Evolutionary conservation across 2,113 vertebrate species (phyloP).

Genomic region (Brachypteracias leptosomus): DNA sequence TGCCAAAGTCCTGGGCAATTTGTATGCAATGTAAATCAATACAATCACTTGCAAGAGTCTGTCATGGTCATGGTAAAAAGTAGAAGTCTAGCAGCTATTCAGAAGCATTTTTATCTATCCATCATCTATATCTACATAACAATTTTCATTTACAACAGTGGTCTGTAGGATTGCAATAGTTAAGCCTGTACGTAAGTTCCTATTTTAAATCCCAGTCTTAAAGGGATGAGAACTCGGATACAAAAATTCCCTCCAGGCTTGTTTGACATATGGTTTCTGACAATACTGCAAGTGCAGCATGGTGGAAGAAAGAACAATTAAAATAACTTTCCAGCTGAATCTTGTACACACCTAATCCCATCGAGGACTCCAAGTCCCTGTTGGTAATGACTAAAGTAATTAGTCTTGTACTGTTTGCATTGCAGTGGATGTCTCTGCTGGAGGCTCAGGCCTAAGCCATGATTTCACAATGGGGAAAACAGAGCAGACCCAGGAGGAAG

Average conservation of each 20-base stretch:
- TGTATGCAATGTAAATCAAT: conserved; percentile 68
- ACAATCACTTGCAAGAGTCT: conserved; percentile 55
- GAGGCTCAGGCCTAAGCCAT: neutral
- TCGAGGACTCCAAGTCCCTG: neutral
- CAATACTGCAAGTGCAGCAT: neutral
- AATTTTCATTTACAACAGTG: neutral
- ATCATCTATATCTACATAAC: neutral
- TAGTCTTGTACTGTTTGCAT: neutral
- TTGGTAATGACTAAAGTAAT: neutral
- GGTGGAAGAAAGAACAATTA: neutral
- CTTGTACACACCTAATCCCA: neutral
- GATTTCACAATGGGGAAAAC: neutral
- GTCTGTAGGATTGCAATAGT: neutral
- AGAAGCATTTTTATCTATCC: neutral
- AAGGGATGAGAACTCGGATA: neutral
- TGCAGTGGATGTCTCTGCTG: neutral
- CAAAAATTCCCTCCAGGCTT: neutral
- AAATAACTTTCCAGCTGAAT: neutral
- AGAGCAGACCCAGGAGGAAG: neutral
- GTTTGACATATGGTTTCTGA: neutral
- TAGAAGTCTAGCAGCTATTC: neutral
- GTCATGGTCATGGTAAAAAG: conserved; percentile 48
- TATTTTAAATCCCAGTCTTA: neutral
- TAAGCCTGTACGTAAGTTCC: neutral
- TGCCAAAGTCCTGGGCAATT: conserved; percentile 46